Evolutionary conservation across 1,140 invertebrate genomes (phyloP).

Genomic region (Drosophila setifemur): DNA sequence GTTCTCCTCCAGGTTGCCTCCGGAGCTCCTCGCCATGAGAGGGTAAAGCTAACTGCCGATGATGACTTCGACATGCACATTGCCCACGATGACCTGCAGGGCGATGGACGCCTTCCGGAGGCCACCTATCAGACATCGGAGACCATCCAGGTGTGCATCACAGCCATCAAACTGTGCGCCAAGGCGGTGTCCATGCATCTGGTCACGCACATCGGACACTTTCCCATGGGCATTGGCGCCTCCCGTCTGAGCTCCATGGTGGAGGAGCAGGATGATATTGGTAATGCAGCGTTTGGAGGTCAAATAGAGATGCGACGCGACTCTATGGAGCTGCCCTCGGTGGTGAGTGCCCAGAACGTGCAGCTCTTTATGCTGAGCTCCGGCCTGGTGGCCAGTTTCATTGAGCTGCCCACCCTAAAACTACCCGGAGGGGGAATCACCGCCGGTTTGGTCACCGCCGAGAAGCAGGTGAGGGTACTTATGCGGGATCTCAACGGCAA

Average conservation of each 20-base stretch:
- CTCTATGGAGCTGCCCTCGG: conserved; percentile 68
- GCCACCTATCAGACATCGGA: conserved; percentile 81
- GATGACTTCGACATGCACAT: conserved; percentile 90
- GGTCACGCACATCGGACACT: conserved; percentile 94
- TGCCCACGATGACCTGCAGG: conserved; percentile 86
- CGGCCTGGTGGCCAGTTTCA: conserved; percentile 92
- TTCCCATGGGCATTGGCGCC: conserved; percentile 94
- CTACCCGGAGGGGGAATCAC: conserved; percentile 93
- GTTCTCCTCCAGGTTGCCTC: conserved; percentile 83
- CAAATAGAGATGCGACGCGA: conserved; percentile 56
- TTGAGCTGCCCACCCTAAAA: conserved; percentile 95
- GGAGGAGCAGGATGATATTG: conserved; percentile 95
- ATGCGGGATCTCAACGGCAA: conserved; percentile 97
- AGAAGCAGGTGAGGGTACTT: conserved; percentile 91
- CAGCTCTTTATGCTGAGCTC: conserved; percentile 94
- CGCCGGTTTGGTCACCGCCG: conserved; percentile 86
- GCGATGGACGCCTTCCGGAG: conserved; percentile 75
- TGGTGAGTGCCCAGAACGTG: conserved; percentile 91
- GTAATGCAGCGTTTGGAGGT: conserved; percentile 2
- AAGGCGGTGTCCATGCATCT: conserved; percentile 90
- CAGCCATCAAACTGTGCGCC: conserved; percentile 86
- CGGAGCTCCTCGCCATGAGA: conserved; percentile 76
- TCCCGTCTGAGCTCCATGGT: conserved; percentile 90
- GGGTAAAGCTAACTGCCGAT: conserved; percentile 78
- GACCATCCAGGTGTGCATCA: conserved; percentile 83